A percentile compares a stretch with the other conserved stretches of the same genome.
phyloP scores from a whole-genome alignment of 2,113 vertebrate species.

The Uropsilus gracilis region DNA sequence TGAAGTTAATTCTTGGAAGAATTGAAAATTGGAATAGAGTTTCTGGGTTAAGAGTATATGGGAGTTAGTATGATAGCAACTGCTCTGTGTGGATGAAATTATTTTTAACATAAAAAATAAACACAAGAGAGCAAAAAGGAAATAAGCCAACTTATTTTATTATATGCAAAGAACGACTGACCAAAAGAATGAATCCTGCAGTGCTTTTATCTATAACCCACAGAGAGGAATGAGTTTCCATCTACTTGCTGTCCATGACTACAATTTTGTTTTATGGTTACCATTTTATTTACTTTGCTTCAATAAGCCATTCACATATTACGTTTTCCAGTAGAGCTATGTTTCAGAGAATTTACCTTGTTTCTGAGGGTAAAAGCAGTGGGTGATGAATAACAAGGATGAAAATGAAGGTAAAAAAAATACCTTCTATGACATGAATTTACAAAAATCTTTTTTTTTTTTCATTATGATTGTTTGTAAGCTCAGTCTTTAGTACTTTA shows the following conservation, averaged over 20 bases:
- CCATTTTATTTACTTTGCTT: not conserved
- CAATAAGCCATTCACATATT: not conserved
- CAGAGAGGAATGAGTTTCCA: slow-evolving; percentile 20
- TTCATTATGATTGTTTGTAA: not conserved
- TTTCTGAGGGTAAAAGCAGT: not conserved
- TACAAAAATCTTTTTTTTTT: not conserved
- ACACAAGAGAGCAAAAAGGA: not conserved
- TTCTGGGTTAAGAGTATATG: too few relatives aligned
- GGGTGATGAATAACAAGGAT: not conserved
- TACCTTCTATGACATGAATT: not conserved
- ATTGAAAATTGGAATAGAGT: too few relatives aligned
- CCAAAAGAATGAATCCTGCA: not conserved
- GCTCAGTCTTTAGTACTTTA: not conserved
- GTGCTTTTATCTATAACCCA: slow-evolving; percentile 49
- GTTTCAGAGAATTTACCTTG: not conserved
- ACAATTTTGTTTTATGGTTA: slow-evolving; percentile 42
- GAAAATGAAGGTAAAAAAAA: not conserved
- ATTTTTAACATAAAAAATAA: not conserved
- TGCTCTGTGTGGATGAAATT: too few relatives aligned
- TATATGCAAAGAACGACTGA: slow-evolving; percentile 12
- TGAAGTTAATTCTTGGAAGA: too few relatives aligned
- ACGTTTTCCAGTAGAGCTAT: not conserved
- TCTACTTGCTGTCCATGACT: slow-evolving; percentile 23
- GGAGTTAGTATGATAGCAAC: too few relatives aligned
- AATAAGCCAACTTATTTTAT: not conserved